Conservation (phyloP, 2,888 invertebrate genomes). For the Orthosia gothica region DNA sequence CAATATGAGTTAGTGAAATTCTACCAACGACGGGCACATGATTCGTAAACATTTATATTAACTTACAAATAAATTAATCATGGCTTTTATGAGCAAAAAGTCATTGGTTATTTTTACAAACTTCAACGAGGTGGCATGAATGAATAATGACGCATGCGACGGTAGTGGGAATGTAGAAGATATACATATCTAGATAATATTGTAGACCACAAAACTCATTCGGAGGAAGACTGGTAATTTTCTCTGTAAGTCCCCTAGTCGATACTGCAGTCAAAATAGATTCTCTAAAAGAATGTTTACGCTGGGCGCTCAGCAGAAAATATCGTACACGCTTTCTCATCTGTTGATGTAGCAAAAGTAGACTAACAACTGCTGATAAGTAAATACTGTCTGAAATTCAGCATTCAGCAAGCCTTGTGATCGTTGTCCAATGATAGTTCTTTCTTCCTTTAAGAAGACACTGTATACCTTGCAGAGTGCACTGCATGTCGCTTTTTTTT, state of each 20-base stretch:
- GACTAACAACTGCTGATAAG: no score
- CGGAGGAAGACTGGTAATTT: background rate
- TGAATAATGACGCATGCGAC: constrained; percentile 47
- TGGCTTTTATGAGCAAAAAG: constrained; percentile 23
- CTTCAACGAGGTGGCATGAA: constrained; percentile 43
- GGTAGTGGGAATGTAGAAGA: constrained; percentile 37
- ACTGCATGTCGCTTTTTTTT: no score
- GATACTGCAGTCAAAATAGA: background rate
- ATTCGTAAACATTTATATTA: constrained; percentile 40
- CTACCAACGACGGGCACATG: constrained; percentile 16
- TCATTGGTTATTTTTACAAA: constrained; percentile 51
- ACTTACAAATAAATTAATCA: constrained; percentile 56
- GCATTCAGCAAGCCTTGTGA: background rate
- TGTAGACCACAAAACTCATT: background rate
- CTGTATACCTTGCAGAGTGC: no score
- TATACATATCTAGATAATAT: constrained; percentile 13
- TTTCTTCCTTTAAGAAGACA: no score
- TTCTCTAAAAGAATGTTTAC: background rate
- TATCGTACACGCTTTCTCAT: background rate
- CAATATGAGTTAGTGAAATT: constrained; percentile 25
- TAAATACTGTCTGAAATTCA: background rate
- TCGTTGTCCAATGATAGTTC: background rate
- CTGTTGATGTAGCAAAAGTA: background rate
- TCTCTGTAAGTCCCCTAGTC: background rate
- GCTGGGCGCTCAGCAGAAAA: background rate